Evolutionary conservation across 2,113 vertebrate species (phyloP), one percentile per base, ranked within the genome.

Genomic region (Aldabrachelys gigantea): DNA sequence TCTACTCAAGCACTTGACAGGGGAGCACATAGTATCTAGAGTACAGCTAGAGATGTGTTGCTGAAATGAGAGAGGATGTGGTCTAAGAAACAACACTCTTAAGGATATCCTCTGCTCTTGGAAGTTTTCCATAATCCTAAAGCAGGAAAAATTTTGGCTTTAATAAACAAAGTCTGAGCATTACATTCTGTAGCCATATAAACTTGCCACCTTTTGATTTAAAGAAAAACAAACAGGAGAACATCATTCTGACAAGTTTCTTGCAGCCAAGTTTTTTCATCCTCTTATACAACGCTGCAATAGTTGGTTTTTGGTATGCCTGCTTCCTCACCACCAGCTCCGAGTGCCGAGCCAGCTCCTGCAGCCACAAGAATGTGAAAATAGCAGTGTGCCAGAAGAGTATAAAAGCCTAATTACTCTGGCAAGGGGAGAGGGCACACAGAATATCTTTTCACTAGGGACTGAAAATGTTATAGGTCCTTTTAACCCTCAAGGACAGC

Each of bases 31-130:
- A 47, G 25, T 16, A 44, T 14, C 22, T 44, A 78, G 38, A 85
- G 31, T 16, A 1, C 47, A 96, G 92, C 79, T 89, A 97, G 69
- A 13, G 89, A 4, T 6, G 93, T 14, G 6, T 47, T 78, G 75
- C 41, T 29, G 4, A 0, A 78, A 10, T n/a, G 87, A 72, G 44
- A 92, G 87, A 93, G 85, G 89, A 94, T 91, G 89, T 11, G 59
- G 17, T 27, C 49, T 79, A 82, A 82, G 85, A 93, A 5, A 88
- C 89, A 87, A 47, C 38, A 84, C 62, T 44, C 47, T 52, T 94
- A 85, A 96, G 84, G 84, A 95, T 93, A 92, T 95, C 91, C 93
- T 95, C 86, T 41, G 41, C 41, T 41, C 41, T 41, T 41, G 41
- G 41, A 91, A 22, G 52, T 91, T 96, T 96, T 93, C 49, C 90